These are phyloP conservation scores for Cossypha caffra DNA, from an alignment of 2,797 vertebrate species.

Conservation along the genomic window DNA sequence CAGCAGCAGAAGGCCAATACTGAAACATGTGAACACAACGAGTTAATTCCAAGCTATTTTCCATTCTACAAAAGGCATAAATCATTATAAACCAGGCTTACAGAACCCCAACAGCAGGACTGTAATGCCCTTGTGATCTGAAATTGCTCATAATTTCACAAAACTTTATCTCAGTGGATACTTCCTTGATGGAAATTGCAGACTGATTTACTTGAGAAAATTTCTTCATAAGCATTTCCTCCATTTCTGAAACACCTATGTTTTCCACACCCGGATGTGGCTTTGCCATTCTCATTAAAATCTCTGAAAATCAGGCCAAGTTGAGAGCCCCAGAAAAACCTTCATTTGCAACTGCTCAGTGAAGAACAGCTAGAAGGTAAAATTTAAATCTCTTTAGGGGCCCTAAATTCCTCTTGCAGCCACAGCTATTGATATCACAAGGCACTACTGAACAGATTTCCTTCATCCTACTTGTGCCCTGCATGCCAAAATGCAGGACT, in stretches of 20 bases:
- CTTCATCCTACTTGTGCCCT: neutral
- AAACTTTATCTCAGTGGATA: neutral
- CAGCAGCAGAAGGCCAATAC: neutral
- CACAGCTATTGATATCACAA: neutral
- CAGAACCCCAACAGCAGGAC: neutral
- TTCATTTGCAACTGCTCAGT: neutral
- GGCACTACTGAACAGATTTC: neutral
- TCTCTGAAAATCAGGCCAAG: neutral
- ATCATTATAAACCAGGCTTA: neutral
- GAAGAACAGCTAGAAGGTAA: neutral
- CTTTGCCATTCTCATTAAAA: constrained; percentile 1
- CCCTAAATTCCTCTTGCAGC: neutral
- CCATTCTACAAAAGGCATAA: neutral
- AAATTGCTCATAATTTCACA: neutral
- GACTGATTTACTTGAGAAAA: neutral
- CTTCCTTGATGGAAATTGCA: constrained; percentile 13
- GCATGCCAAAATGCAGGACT: neutral
- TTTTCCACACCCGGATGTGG: neutral
- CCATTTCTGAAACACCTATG: neutral
- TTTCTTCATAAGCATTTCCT: constrained; percentile 6
- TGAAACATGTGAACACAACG: neutral
- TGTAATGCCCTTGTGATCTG: neutral
- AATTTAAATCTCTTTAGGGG: neutral
- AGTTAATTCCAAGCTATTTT: neutral
- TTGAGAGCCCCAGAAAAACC: neutral